Conservation (phyloP, 2,113 vertebrate genomes). For the Pteropus alecto region DNA sequence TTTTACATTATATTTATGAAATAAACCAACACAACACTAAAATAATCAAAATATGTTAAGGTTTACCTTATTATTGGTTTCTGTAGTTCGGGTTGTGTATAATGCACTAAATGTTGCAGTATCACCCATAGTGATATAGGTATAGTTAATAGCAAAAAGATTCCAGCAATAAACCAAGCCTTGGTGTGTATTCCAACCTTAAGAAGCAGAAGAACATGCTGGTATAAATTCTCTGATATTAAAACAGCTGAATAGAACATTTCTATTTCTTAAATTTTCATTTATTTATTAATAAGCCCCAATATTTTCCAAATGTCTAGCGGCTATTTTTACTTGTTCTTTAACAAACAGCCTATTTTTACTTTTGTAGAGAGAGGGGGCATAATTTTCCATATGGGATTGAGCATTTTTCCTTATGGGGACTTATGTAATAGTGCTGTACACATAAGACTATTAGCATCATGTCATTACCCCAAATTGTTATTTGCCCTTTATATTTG, state of each 20-base stretch:
- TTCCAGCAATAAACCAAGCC: slow-evolving; percentile 98
- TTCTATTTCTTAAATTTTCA: slow-evolving; percentile 16
- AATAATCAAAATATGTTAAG: background rate
- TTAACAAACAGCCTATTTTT: background rate
- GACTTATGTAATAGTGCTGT: background rate
- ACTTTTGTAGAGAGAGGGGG: background rate
- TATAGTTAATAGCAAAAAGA: slow-evolving; percentile 97
- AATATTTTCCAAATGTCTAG: background rate
- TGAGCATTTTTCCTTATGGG: background rate
- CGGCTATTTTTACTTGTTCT: background rate
- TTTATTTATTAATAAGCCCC: background rate
- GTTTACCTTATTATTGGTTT: slow-evolving; percentile 97
- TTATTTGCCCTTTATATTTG: background rate
- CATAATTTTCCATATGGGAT: background rate
- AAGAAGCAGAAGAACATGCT: slow-evolving; percentile 37
- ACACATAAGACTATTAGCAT: background rate
- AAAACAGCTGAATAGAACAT: background rate
- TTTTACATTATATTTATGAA: slow-evolving; percentile 12
- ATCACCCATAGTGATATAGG: slow-evolving; percentile 98
- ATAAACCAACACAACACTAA: slow-evolving; percentile 5
- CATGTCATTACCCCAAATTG: background rate
- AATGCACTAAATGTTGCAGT: slow-evolving; percentile 97
- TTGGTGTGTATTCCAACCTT: slow-evolving; percentile 95
- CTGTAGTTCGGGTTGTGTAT: slow-evolving; percentile 97
- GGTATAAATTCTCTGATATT: background rate